Percentiles rank a stretch among this genome's conserved stretches.
Conservation (phyloP, 2,113 vertebrate genomes). For the Pedionomus torquatus region DNA sequence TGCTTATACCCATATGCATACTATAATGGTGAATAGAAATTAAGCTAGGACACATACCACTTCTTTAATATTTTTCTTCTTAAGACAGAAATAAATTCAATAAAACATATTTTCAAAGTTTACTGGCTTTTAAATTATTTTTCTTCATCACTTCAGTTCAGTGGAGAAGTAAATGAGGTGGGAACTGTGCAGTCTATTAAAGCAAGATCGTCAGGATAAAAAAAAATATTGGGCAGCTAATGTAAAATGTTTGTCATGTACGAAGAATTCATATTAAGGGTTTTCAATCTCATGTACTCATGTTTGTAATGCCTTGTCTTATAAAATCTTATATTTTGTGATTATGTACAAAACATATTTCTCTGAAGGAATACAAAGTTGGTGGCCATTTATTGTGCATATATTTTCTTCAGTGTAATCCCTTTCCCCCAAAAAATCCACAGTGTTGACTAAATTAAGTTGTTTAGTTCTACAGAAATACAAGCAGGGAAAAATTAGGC, state of each 20-base stretch:
- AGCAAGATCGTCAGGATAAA: not conserved
- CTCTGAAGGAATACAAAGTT: not conserved
- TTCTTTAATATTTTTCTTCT: constrained; percentile 41
- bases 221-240: constrained; percentile 7
- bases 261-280: not conserved
- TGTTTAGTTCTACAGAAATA: not conserved
- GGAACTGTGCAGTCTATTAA: not conserved
- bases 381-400: not conserved
- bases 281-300: not conserved
- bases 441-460: not conserved
- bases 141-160: constrained; percentile 26
- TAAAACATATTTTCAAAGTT: constrained; percentile 33
- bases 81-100: not conserved
- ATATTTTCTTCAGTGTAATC: not conserved
- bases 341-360: not conserved
- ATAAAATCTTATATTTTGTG: not conserved
- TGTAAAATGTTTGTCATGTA: not conserved
- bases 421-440: not conserved
- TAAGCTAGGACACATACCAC: not conserved
- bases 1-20: not conserved
- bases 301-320: not conserved
- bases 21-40: not conserved
- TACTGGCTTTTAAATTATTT: constrained; percentile 35
- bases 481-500: not conserved
- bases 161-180: constrained; percentile 21